These are phyloP conservation scores for Xestia c-nigrum DNA, from an alignment of 2,888 invertebrate genomes.

Conservation along the genomic window DNA sequence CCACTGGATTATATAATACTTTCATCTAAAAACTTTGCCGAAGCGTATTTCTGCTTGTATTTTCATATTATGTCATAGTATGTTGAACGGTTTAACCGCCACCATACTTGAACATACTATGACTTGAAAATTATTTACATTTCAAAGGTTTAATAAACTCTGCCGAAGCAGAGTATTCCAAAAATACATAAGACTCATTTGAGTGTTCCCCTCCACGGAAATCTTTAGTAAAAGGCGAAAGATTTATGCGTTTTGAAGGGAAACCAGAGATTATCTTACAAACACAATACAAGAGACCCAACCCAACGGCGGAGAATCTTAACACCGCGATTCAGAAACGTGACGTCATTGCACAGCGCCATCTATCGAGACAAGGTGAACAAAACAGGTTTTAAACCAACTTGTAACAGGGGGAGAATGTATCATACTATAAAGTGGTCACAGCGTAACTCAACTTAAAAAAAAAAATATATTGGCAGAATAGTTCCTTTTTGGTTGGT, in stretches of 20 bases:
- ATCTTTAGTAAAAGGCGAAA: slow-evolving; percentile 95
- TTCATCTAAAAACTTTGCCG: too few species aligned
- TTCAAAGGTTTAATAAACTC: background rate
- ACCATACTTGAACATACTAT: too few species aligned
- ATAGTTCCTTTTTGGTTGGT: too few species aligned
- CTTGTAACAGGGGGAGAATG: background rate
- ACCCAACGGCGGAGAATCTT: background rate
- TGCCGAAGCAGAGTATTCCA: slow-evolving; percentile 43
- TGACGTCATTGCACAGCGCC: background rate
- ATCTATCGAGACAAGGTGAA: background rate
- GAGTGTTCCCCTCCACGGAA: slow-evolving; percentile 94
- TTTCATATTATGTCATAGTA: too few species aligned
- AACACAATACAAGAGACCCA: background rate
- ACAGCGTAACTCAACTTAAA: background rate
- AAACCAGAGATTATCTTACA: slow-evolving; percentile 87
- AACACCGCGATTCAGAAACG: background rate
- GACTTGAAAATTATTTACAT: too few species aligned
- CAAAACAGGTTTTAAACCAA: background rate
- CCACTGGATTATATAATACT: too few species aligned
- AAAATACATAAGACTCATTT: slow-evolving; percentile 90
- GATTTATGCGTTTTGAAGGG: slow-evolving; percentile 93
- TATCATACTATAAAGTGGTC: background rate
- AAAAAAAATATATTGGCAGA: too few species aligned
- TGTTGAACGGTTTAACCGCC: too few species aligned
- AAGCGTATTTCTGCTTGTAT: too few species aligned